These are phyloP conservation scores for Anthopleura sola DNA, from an alignment of 64 coral and sea anemone species.

Conservation along the genomic window DNA sequence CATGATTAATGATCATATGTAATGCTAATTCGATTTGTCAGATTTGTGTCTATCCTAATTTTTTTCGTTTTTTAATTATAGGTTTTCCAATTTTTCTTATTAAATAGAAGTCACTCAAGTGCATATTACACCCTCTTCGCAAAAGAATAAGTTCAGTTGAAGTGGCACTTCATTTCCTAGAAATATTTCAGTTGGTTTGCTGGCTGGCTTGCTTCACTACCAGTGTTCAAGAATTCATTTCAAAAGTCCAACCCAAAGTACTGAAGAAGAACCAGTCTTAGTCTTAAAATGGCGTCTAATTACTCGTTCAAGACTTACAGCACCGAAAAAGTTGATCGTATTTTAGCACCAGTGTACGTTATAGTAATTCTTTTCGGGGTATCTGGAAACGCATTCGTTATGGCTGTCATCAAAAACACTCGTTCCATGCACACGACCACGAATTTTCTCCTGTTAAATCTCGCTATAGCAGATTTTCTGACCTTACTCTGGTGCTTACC, in stretches of 20 bases:
- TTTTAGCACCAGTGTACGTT: slow-evolving; percentile 15
- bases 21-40: neutral
- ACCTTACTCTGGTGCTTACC: slow-evolving; percentile 37
- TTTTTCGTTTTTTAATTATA: neutral
- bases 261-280: neutral
- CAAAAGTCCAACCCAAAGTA: neutral
- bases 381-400: slow-evolving; percentile 21
- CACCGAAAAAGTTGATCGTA: neutral
- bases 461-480: slow-evolving; percentile 28
- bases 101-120: neutral
- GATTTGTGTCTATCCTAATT: neutral
- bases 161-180: neutral
- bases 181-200: neutral
- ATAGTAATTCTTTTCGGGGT: slow-evolving; percentile 22
- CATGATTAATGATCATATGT: neutral
- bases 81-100: neutral
- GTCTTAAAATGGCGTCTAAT: slow-evolving; percentile 4
- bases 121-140: neutral
- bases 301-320: neutral
- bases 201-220: neutral
- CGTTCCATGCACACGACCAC: slow-evolving; percentile 45
- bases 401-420: slow-evolving; percentile 26
- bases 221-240: neutral
- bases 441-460: slow-evolving; percentile 40
- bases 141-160: neutral